A percentile compares a stretch with the other conserved stretches of the same genome.
These are phyloP conservation scores for Benthosema pterotum DNA, from an alignment of 2,797 vertebrate genomes.

Conservation along the genomic window DNA sequence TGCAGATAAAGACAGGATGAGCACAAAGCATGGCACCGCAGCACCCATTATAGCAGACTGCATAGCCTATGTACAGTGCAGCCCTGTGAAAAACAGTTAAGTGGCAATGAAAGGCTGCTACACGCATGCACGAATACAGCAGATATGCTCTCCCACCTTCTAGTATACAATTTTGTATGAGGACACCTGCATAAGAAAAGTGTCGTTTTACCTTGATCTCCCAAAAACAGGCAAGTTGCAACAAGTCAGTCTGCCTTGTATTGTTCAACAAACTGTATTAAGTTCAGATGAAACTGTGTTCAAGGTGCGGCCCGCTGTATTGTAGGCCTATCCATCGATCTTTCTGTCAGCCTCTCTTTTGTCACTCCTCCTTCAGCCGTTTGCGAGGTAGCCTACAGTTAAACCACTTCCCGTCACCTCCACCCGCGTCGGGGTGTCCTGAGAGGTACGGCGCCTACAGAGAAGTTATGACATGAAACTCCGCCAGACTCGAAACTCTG, in stretches of 20 bases:
- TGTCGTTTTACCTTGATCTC: constrained; percentile 40
- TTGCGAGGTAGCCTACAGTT: no score
- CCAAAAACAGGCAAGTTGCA: not conserved
- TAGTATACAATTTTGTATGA: no score
- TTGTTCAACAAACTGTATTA: constrained; percentile 13
- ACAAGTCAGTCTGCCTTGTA: constrained; percentile 21
- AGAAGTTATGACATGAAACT: not conserved
- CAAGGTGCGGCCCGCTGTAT: constrained; percentile 46
- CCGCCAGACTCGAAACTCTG: constrained; percentile 3
- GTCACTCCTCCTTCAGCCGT: constrained; percentile 74
- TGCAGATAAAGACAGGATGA: constrained; percentile 36
- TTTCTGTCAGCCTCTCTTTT: constrained; percentile 15
- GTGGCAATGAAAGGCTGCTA: no score
- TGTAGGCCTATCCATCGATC: no score
- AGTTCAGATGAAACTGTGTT: constrained; percentile 15
- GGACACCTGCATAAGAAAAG: not conserved
- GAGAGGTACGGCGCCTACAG: constrained; percentile 10
- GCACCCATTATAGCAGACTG: constrained; percentile 44
- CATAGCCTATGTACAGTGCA: no score
- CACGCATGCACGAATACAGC: no score
- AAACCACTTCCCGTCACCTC: constrained; percentile 53
- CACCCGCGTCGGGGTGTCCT: constrained; percentile 37
- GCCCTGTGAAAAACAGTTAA: no score
- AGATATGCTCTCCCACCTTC: no score
- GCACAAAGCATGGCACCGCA: constrained; percentile 42